Evolutionary conservation across 2,888 invertebrate genomes (phyloP).

Genomic region (Diarsia brunnea): DNA sequence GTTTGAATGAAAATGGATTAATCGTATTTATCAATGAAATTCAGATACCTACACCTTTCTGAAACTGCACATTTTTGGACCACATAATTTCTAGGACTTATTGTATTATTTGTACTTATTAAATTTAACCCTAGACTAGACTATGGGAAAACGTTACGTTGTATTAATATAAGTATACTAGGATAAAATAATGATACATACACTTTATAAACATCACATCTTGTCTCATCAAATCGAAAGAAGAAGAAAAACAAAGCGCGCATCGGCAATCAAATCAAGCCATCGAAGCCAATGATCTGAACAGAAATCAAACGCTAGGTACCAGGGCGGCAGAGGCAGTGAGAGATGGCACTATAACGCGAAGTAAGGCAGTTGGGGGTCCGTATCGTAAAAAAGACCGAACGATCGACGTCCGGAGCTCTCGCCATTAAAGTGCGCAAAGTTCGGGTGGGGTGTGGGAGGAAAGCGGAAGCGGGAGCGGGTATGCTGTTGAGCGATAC

Average conservation of each 20-base stretch:
- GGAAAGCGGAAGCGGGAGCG: conserved; percentile 13
- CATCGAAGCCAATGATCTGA: conserved; percentile 62
- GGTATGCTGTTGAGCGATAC: background rate
- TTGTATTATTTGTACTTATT: too few relatives aligned
- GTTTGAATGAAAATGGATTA: too few relatives aligned
- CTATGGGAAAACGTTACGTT: too few relatives aligned
- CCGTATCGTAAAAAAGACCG: conserved; percentile 76
- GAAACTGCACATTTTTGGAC: too few relatives aligned
- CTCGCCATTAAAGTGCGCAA: conserved; percentile 75
- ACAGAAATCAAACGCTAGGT: conserved; percentile 63
- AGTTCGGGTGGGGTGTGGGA: conserved; percentile 62
- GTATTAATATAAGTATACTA: background rate
- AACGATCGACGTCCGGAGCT: conserved; percentile 71
- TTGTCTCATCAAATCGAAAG: background rate
- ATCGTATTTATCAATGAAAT: too few relatives aligned
- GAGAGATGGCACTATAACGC: conserved; percentile 67
- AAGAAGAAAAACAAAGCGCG: conserved; percentile 31
- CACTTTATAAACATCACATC: conserved; percentile 13
- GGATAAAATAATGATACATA: background rate
- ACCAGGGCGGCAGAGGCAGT: conserved; percentile 58
- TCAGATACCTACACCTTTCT: too few relatives aligned
- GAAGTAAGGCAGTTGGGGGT: conserved; percentile 66
- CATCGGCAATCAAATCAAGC: conserved; percentile 60
- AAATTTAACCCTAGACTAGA: too few relatives aligned
- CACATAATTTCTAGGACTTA: too few relatives aligned